Percentiles rank a stretch among this genome's conserved stretches.
Evolutionary conservation across 2,888 invertebrate species (phyloP).

Genomic region (Onchidella celtica): DNA sequence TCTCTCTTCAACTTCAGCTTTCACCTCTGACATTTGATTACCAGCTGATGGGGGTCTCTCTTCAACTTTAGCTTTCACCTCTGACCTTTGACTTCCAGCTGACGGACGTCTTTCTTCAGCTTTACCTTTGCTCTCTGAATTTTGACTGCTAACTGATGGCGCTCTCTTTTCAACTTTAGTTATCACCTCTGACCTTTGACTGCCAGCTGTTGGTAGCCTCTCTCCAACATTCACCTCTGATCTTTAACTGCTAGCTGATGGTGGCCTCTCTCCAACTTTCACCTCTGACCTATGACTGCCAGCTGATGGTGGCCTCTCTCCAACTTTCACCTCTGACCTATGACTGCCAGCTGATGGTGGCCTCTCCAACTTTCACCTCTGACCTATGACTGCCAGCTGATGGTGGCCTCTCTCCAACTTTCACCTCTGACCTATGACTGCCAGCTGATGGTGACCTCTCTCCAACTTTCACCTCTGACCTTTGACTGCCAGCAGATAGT

Average conservation of each 20-base stretch:
- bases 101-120: conserved; percentile 32
- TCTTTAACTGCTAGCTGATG: not conserved
- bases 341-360: not conserved
- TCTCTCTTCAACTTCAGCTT: too few species aligned
- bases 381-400: not conserved
- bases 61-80: too few species aligned
- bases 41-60: too few species aligned
- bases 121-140: conserved; percentile 10
- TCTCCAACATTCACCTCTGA: not conserved
- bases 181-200: not conserved
- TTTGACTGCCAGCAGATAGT: not conserved
- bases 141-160: conserved; percentile 16
- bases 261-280: not conserved
- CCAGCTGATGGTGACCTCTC: not conserved
- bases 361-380: not conserved
- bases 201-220: not conserved
- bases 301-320: not conserved
- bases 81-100: too few species aligned
- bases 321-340: not conserved
- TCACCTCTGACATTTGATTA: too few species aligned
- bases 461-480: too few species aligned
- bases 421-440: not conserved
- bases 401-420: conserved; percentile 14
- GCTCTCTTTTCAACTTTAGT: conserved; percentile 23
- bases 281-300: not conserved